Evolutionary conservation across 2,888 invertebrate genomes (phyloP).

Genomic region (Metacarcinus magister): DNA sequence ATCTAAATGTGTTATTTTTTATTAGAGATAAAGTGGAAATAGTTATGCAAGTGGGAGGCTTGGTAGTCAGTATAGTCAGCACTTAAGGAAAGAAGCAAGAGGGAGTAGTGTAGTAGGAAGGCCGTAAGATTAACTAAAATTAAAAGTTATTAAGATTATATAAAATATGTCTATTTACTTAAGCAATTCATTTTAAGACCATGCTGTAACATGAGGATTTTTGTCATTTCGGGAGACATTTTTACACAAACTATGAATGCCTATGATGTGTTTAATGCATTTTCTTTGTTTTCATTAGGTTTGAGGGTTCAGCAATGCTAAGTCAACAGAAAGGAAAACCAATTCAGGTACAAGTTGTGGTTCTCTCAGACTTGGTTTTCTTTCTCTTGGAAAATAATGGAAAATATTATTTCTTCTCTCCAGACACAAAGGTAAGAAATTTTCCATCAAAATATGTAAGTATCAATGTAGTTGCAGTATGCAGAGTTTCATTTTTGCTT

Average conservation of each 20-base stretch:
- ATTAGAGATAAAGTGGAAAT: too few species aligned
- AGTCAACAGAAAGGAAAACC: slow-evolving; percentile 96
- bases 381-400: slow-evolving; percentile 96
- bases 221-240: too few species aligned
- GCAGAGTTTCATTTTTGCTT: neutral
- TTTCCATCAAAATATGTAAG: neutral
- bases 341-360: slow-evolving; percentile 94
- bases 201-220: too few species aligned
- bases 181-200: too few species aligned
- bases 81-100: too few species aligned
- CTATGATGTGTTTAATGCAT: neutral
- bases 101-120: too few species aligned
- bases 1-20: too few species aligned
- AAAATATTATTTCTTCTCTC: slow-evolving; percentile 93
- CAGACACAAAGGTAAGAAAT: slow-evolving; percentile 85
- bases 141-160: too few species aligned
- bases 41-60: too few species aligned
- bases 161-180: too few species aligned
- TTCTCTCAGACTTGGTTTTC: slow-evolving; percentile 95
- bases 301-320: slow-evolving; percentile 94
- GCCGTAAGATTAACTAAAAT: too few species aligned
- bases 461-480: neutral
- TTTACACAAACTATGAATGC: neutral
- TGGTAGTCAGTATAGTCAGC: too few species aligned
- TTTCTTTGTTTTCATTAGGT: slow-evolving; percentile 85